A percentile compares a stretch with the other conserved stretches of the same genome.
Evolutionary conservation across 2,888 invertebrate species (phyloP).

Genomic region (Lasioglossum figueresi): DNA sequence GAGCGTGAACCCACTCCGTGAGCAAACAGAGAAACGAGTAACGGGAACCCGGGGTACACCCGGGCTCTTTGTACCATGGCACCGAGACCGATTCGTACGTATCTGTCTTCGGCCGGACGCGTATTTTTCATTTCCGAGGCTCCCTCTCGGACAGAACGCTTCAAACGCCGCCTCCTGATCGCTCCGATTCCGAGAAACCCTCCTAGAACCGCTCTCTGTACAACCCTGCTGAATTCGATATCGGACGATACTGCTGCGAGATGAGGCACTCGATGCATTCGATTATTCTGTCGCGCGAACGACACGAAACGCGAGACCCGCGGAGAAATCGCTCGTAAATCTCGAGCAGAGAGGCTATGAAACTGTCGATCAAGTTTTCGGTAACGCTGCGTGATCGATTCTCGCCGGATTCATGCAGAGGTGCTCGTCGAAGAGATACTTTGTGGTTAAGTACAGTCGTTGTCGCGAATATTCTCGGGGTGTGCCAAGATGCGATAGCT

Average conservation of each 20-base stretch:
- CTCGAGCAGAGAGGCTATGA: neutral
- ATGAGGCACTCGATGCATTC: neutral
- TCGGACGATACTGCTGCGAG: neutral
- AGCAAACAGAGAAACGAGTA: conserved; percentile 43
- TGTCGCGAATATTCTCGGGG: neutral
- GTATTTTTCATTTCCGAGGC: conserved; percentile 41
- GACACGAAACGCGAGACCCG: neutral
- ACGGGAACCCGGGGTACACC: conserved; percentile 41
- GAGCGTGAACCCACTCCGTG: conserved; percentile 35
- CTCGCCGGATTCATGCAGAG: neutral
- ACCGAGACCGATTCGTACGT: conserved; percentile 32
- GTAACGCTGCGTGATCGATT: neutral
- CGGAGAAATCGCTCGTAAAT: conserved; percentile 1
- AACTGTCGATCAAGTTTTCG: conserved; percentile 1
- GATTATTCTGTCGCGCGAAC: conserved; percentile 6
- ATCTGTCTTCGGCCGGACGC: conserved; percentile 40
- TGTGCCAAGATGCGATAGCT: no score
- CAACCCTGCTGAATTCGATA: conserved; percentile 2
- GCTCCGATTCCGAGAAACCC: conserved; percentile 1
- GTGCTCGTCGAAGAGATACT: neutral
- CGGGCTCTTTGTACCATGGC: conserved; percentile 31
- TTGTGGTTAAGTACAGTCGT: conserved; percentile 1
- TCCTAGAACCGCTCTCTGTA: neutral
- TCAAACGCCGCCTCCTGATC: neutral
- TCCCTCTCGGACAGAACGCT: conserved; percentile 16